These are phyloP conservation scores for Carapus acus DNA, from an alignment of 2,797 vertebrate genomes.

Conservation along the genomic window DNA sequence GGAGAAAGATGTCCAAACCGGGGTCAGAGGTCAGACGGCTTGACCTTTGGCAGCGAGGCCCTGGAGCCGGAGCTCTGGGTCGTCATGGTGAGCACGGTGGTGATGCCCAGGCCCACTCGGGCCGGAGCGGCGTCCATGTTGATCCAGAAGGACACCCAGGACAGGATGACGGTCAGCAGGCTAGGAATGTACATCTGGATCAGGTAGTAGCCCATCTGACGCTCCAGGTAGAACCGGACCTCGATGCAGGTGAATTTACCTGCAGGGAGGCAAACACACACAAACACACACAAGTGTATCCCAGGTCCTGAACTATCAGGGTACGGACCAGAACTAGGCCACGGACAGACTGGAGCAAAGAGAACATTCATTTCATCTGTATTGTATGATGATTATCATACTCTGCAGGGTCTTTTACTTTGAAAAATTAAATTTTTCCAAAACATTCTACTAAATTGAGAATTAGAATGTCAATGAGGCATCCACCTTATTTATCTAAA, in stretches of 20 bases:
- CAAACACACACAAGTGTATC: not conserved
- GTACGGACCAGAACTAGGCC: no score
- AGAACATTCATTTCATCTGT: no score
- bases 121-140: constrained; percentile 94
- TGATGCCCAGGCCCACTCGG: constrained; percentile 90
- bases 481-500: no score
- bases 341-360: no score
- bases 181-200: constrained; percentile 99
- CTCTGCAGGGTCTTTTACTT: no score
- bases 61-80: constrained; percentile 93
- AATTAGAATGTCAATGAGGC: no score
- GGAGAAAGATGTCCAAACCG: no score
- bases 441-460: no score
- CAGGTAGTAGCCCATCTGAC: constrained; percentile 96
- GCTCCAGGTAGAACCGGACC: constrained; percentile 92
- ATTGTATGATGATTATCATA: no score
- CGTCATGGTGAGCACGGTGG: constrained; percentile 95
- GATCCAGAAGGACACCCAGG: constrained; percentile 97
- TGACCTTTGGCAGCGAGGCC: constrained; percentile 92
- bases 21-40: constrained; percentile 12
- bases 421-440: no score
- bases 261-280: constrained; percentile 54
- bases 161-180: constrained; percentile 91
- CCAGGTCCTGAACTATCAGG: no score
- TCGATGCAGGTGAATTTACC: constrained; percentile 97